These are phyloP conservation scores for Brienomyrus longianalis DNA, from an alignment of 2,113 vertebrate genomes.

Conservation along the genomic window DNA sequence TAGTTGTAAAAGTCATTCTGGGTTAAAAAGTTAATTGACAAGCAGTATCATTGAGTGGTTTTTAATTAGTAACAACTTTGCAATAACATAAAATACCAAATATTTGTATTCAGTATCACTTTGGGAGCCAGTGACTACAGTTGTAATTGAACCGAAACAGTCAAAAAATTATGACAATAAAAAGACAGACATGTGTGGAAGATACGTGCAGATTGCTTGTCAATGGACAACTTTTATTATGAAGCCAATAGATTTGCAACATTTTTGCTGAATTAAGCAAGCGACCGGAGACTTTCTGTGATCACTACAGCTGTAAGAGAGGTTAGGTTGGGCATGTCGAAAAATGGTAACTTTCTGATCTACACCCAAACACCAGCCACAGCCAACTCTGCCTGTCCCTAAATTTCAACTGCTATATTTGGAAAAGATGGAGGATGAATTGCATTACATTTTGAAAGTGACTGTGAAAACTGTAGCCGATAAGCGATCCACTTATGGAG, in stretches of 20 bases:
- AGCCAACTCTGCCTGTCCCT: background rate
- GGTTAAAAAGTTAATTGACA: background rate
- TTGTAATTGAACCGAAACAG: background rate
- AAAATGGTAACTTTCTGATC: background rate
- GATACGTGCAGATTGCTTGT: background rate
- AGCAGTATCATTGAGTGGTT: background rate
- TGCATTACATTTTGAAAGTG: conserved; percentile 45
- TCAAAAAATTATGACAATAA: background rate
- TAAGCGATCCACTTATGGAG: conserved; percentile 56
- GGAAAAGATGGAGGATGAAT: background rate
- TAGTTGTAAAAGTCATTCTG: background rate
- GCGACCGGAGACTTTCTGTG: background rate
- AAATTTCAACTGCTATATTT: background rate
- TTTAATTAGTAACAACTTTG: background rate
- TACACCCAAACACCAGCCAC: background rate
- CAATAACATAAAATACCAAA: background rate
- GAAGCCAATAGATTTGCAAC: background rate
- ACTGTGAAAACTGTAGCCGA: conserved; percentile 23
- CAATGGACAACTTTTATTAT: background rate
- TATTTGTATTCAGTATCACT: background rate
- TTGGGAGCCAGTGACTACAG: background rate
- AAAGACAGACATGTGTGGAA: background rate
- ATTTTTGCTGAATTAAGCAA: background rate
- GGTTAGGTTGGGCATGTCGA: background rate
- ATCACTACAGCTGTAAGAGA: background rate